Evolutionary conservation across 2,797 vertebrate species (phyloP).

Genomic region (Decapterus maruadsi): DNA sequence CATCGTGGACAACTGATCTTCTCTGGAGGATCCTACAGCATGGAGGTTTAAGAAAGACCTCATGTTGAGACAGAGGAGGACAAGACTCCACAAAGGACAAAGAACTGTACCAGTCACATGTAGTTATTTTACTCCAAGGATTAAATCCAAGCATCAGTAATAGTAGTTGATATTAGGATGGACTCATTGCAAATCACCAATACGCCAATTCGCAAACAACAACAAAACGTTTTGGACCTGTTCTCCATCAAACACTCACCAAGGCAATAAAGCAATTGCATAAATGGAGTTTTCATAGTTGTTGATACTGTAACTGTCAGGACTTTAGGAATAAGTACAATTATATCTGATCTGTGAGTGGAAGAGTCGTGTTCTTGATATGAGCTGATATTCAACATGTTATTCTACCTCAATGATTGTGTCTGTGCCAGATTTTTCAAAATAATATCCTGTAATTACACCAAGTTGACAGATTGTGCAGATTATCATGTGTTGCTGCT

Average conservation of each 20-base stretch:
- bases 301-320: neutral
- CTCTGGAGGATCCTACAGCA: neutral
- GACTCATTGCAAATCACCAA: constrained; percentile 1
- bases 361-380: neutral
- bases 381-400: neutral
- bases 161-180: neutral
- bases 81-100: neutral
- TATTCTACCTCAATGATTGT: neutral
- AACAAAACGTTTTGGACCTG: constrained; percentile 3
- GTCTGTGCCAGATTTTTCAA: neutral
- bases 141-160: constrained; percentile 2
- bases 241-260: constrained; percentile 24
- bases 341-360: neutral
- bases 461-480: neutral
- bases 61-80: neutral
- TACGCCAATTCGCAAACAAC: neutral
- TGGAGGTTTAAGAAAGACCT: neutral
- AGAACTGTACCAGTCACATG: constrained; percentile 7
- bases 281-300: constrained; percentile 41
- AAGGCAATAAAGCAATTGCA: constrained; percentile 46
- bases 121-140: neutral
- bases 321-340: neutral
- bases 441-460: neutral
- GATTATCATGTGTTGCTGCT: constrained; percentile 4
- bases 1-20: constrained; percentile 70